Percentiles rank a stretch among this genome's conserved stretches.
These are phyloP conservation scores for Mus minutoides DNA, from an alignment of 2,797 vertebrate species.

Conservation along the genomic window DNA sequence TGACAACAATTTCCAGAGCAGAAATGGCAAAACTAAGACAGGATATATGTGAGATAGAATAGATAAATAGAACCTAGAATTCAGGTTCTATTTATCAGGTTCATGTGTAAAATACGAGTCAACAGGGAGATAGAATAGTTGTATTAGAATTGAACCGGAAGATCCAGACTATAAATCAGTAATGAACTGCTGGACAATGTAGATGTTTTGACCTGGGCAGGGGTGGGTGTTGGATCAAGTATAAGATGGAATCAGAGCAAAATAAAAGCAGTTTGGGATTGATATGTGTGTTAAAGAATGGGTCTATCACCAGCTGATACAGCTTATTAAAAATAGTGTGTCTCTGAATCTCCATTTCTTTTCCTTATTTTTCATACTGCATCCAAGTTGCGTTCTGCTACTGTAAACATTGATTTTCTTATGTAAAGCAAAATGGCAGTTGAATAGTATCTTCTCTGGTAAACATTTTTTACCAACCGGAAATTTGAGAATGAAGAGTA, in stretches of 20 bases:
- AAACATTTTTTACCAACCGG: neutral
- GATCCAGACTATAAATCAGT: neutral
- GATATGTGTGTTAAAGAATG: neutral
- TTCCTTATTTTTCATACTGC: neutral
- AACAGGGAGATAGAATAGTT: neutral
- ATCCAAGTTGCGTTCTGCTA: neutral
- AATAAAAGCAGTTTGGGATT: neutral
- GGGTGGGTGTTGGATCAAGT: neutral
- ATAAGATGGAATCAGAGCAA: neutral
- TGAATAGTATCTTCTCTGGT: neutral
- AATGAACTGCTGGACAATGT: neutral
- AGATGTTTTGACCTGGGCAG: neutral
- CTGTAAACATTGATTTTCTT: neutral
- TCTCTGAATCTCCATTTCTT: neutral
- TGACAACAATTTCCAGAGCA: neutral
- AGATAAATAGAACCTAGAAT: too few relatives aligned
- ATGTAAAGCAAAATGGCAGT: neutral
- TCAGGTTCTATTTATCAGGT: neutral
- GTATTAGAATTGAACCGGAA: neutral
- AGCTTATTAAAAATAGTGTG: neutral
- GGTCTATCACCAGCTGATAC: neutral
- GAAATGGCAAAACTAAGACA: neutral
- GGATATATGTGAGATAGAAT: neutral
- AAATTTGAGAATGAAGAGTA: neutral
- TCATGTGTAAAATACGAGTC: neutral